These are phyloP conservation scores for Galerucella nymphaeae DNA, from an alignment of 2,888 invertebrate species.

Conservation along the genomic window DNA sequence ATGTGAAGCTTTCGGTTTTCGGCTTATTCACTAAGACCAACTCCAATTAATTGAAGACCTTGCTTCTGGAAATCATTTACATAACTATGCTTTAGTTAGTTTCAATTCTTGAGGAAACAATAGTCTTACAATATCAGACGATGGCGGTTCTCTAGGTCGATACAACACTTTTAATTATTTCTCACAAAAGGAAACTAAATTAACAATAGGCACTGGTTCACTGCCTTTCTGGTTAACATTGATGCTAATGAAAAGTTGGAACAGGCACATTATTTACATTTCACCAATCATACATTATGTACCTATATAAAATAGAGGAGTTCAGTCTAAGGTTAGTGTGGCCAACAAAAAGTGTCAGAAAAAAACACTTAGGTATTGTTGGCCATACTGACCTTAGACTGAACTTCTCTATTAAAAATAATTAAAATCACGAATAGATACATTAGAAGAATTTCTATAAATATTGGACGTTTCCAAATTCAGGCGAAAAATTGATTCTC, in stretches of 20 bases:
- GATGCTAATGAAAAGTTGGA: neutral
- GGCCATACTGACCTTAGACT: too few species aligned
- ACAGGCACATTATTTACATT: neutral
- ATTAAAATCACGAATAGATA: too few species aligned
- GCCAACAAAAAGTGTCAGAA: too few species aligned
- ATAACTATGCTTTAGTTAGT: slow-evolving; percentile 53
- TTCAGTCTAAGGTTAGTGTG: too few species aligned
- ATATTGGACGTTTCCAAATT: too few species aligned
- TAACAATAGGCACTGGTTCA: slow-evolving; percentile 27
- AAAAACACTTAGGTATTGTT: too few species aligned
- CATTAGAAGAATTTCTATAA: too few species aligned
- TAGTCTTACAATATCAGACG: slow-evolving; percentile 48
- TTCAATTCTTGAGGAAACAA: slow-evolving; percentile 53
- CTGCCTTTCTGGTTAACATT: neutral
- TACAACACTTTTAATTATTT: slow-evolving; percentile 44
- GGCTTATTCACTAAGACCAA: slow-evolving; percentile 54
- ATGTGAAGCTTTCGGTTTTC: slow-evolving; percentile 49
- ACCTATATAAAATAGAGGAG: neutral
- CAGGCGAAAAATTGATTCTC: too few species aligned
- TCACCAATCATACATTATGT: neutral
- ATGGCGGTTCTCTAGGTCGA: slow-evolving; percentile 36
- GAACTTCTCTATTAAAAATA: too few species aligned
- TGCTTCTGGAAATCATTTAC: slow-evolving; percentile 53
- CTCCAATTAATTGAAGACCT: slow-evolving; percentile 56
- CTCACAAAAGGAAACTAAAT: slow-evolving; percentile 27